phyloP scores from a whole-genome alignment of 2,888 invertebrate genomes.

The Ochropleura leucogaster region DNA sequence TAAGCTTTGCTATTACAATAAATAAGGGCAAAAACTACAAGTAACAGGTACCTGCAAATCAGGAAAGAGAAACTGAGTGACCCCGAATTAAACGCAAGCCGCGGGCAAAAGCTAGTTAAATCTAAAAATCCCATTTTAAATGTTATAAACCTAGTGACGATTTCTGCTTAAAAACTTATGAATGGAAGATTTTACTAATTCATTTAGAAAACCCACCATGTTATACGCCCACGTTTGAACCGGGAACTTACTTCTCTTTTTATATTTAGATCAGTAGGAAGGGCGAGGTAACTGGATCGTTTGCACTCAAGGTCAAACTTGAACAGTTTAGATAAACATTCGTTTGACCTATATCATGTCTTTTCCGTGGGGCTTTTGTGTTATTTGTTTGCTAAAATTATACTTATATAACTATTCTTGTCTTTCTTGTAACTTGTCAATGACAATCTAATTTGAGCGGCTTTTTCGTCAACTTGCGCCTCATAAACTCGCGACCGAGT shows the following conservation, averaged over 20 bases:
- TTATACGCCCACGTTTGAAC: neutral
- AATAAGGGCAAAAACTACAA: too few relatives aligned
- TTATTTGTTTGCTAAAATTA: neutral
- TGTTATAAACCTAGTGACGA: too few relatives aligned
- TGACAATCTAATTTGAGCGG: too few relatives aligned
- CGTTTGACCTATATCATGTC: slow-evolving; percentile 5
- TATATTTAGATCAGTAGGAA: slow-evolving; percentile 31
- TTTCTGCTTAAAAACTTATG: neutral
- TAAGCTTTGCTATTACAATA: too few relatives aligned
- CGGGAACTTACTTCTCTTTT: slow-evolving; percentile 21
- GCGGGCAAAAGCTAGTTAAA: too few relatives aligned
- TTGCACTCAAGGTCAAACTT: slow-evolving; percentile 21
- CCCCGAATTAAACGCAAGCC: too few relatives aligned
- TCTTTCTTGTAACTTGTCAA: neutral
- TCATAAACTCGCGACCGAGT: too few relatives aligned
- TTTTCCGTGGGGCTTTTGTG: neutral
- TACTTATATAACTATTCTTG: neutral
- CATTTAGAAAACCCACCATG: neutral
- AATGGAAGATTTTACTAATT: neutral
- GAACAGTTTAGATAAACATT: slow-evolving; percentile 28
- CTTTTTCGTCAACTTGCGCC: too few relatives aligned
- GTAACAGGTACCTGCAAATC: too few relatives aligned
- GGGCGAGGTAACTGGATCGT: neutral
- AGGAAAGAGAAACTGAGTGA: too few relatives aligned
- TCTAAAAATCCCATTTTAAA: too few relatives aligned